Evolutionary conservation across 2,113 vertebrate species (phyloP), one percentile per base, ranked within the genome.

Genomic region (Asarcornis scutulata): DNA sequence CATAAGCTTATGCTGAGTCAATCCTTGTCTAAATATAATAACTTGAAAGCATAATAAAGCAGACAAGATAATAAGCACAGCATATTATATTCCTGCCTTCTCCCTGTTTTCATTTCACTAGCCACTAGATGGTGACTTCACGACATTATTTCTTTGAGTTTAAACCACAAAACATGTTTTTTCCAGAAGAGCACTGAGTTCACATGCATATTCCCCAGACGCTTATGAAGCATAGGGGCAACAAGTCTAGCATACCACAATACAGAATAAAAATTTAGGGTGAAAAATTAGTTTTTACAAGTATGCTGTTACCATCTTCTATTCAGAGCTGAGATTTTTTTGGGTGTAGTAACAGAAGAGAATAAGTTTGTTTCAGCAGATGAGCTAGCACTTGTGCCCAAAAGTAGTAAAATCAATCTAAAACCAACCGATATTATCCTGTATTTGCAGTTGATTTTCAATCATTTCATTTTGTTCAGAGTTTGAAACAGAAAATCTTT

Each of bases 81-180:
- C 26, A 38, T 0, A 5, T 18, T 3, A 3, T 6, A 13, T 18
- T 7, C 14, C 13, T 1, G 2, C 0, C 0, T 17, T 79, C 29
- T 13, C 36, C 53, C 71, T 66, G 9, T n/a, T 32, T 42, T 69
- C 21, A 60, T 18, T 26, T 55, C 55, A 12, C 10, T 14, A 82
- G 48, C 86, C 94, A 76, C 93, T 89, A 94, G 91, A 60, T 89
- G 89, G 91, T 20, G 93, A 89, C 87, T 36, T 36, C 48, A 58
- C 15, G 14, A 91, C 66, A 21, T 34, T 44, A 2, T 59, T 31
- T 17, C 48, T 76, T 53, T 2, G 1, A 36, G 23, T 75, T 36
- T 12, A 64, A 50, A 42, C 59, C 29, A 48, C 9, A 8, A 48
- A 36, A 20, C 6, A 7, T 14, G 3, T 40, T 40, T 6, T 42